Evolutionary conservation across 2,888 invertebrate species (phyloP).

Genomic region (Xestobium rufovillosum): DNA sequence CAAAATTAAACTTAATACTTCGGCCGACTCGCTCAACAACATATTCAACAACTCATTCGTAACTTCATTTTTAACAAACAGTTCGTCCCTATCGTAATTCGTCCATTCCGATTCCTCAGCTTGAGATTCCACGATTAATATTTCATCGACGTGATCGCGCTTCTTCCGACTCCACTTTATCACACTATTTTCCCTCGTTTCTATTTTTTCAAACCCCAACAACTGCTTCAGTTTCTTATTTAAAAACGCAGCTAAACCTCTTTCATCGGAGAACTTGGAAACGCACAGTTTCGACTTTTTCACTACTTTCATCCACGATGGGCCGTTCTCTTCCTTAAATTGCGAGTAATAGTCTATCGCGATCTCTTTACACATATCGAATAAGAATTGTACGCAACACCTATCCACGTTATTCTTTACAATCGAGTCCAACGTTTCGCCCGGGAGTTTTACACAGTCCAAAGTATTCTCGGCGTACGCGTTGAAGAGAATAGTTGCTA

Average conservation of each 20-base stretch:
- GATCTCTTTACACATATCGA: constrained; percentile 56
- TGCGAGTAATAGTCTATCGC: constrained; percentile 46
- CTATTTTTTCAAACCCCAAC: constrained; percentile 47
- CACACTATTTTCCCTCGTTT: constrained; percentile 50
- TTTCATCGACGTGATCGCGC: constrained; percentile 63
- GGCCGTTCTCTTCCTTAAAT: constrained; percentile 41
- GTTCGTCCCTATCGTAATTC: constrained; percentile 64
- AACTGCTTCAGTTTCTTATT: constrained; percentile 47
- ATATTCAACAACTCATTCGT: constrained; percentile 52
- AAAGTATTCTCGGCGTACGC: constrained; percentile 38
- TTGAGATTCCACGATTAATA: constrained; percentile 61
- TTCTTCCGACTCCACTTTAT: constrained; percentile 58
- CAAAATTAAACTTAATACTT: constrained; percentile 30
- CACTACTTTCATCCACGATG: constrained; percentile 46
- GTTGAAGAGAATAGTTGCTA: constrained; percentile 43
- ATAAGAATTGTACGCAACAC: constrained; percentile 51
- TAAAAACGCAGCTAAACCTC: constrained; percentile 46
- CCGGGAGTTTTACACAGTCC: constrained; percentile 34
- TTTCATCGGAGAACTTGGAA: constrained; percentile 44
- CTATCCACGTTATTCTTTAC: constrained; percentile 37
- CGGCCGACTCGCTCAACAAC: constrained; percentile 46
- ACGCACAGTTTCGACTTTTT: constrained; percentile 38
- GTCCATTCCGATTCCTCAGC: constrained; percentile 69
- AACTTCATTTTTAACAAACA: constrained; percentile 55
- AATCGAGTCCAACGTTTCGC: constrained; percentile 30